Conservation (phyloP, 2,888 invertebrate species). For the Loripinus fragilis region DNA sequence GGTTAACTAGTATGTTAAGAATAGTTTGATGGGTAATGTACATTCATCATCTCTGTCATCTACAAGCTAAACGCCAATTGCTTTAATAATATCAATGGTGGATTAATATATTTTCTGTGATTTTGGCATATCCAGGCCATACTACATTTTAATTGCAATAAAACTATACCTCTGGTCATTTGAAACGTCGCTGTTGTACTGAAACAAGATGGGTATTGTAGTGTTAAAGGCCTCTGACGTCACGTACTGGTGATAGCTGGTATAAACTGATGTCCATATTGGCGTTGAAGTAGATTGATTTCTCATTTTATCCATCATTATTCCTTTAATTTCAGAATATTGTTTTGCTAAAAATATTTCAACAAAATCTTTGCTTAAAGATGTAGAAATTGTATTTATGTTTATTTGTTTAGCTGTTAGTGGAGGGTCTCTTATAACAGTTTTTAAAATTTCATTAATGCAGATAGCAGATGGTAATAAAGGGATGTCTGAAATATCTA, state of each 20-base stretch:
- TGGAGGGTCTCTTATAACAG: not conserved
- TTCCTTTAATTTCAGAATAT: not conserved
- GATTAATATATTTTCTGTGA: too few relatives aligned
- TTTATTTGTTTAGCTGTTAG: conserved; percentile 12
- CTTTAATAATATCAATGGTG: too few relatives aligned
- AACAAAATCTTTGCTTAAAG: not conserved
- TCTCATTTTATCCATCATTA: not conserved
- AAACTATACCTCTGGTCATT: not conserved
- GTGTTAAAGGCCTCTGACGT: not conserved
- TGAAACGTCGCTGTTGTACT: not conserved
- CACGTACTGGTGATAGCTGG: conserved; percentile 8
- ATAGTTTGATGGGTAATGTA: too few relatives aligned
- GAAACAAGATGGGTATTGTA: not conserved
- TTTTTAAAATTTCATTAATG: conserved; percentile 1
- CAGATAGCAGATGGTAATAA: conserved; percentile 21
- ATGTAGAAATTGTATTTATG: conserved; percentile 15
- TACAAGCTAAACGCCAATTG: too few relatives aligned
- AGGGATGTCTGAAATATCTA: not conserved
- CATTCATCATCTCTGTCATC: too few relatives aligned
- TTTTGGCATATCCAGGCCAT: too few relatives aligned
- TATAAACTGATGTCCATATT: conserved; percentile 21
- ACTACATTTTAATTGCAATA: too few relatives aligned
- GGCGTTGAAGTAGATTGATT: not conserved
- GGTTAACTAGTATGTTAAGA: too few relatives aligned
- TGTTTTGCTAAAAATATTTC: conserved; percentile 16